Conservation (phyloP, 2,797 vertebrate species). For the Sebastes hubbsi region DNA sequence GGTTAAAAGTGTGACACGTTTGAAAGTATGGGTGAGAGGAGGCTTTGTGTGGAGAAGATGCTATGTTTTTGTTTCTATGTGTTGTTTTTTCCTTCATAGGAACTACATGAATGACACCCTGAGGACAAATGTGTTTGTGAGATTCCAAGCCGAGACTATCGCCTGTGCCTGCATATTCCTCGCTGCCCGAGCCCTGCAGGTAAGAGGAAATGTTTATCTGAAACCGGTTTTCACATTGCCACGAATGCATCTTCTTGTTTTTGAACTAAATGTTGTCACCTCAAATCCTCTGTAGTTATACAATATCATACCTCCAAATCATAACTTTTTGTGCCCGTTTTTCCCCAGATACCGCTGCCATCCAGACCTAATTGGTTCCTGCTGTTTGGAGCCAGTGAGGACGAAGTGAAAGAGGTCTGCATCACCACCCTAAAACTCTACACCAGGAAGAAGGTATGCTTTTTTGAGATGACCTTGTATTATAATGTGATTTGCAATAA, state of each 20-base stretch:
- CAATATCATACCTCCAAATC: neutral
- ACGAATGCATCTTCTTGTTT: neutral
- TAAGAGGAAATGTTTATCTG: conserved; percentile 41
- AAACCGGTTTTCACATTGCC: neutral
- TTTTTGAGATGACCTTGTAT: neutral
- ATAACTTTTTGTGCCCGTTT: neutral
- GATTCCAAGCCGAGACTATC: conserved; percentile 97
- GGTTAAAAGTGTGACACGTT: neutral
- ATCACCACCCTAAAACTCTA: conserved; percentile 95
- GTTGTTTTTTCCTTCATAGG: conserved; percentile 80
- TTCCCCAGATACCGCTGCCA: conserved; percentile 90
- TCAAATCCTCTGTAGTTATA: neutral
- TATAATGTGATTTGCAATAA: neutral
- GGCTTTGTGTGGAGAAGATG: conserved; percentile 69
- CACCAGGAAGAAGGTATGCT: conserved; percentile 92
- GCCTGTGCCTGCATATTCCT: conserved; percentile 99
- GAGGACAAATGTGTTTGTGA: conserved; percentile 97
- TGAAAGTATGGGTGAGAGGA: neutral
- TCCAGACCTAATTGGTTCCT: conserved; percentile 95
- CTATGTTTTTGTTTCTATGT: conserved; percentile 72
- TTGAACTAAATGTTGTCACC: too few species aligned
- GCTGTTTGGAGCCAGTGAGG: conserved; percentile 94
- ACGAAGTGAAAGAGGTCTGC: conserved; percentile 98
- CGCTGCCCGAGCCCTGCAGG: conserved; percentile 95
- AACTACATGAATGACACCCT: conserved; percentile 99